Evolutionary conservation across 2,888 invertebrate species (phyloP).

Genomic region (Abscondita cerata): DNA sequence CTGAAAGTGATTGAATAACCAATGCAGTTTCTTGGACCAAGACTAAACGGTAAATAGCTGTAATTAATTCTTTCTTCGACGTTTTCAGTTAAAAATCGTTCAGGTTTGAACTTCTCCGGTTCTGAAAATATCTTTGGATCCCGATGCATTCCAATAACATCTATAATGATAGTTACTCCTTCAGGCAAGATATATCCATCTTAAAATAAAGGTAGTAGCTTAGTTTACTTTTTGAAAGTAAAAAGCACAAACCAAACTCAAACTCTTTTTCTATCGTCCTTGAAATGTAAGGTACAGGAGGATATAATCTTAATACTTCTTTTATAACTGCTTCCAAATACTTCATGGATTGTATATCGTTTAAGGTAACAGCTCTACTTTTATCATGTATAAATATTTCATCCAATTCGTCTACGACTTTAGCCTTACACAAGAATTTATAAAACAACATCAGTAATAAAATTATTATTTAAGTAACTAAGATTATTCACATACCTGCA

Average conservation of each 20-base stretch:
- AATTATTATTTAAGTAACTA: no score
- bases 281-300: conserved; percentile 61
- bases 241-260: conserved; percentile 43
- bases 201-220: conserved; percentile 12
- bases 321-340: conserved; percentile 63
- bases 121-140: conserved; percentile 61
- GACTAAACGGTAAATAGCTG: conserved; percentile 66
- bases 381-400: conserved; percentile 48
- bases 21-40: conserved; percentile 68
- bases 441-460: no score
- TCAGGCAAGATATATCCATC: conserved; percentile 46
- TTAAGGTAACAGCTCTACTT: conserved; percentile 38
- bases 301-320: conserved; percentile 61
- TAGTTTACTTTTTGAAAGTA: conserved; percentile 9
- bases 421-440: conserved; percentile 49
- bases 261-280: conserved; percentile 57
- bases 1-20: conserved; percentile 47
- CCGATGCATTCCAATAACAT: conserved; percentile 61
- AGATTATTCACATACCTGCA: conserved; percentile 53
- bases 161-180: conserved; percentile 55
- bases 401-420: conserved; percentile 52
- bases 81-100: conserved; percentile 58
- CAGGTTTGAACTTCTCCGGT: conserved; percentile 62
- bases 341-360: conserved; percentile 61
- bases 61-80: conserved; percentile 57